Evolutionary conservation across 2,113 vertebrate genomes (phyloP), one percentile per base, ranked within the genome.

Genomic region (Megaptera novaeangliae): DNA sequence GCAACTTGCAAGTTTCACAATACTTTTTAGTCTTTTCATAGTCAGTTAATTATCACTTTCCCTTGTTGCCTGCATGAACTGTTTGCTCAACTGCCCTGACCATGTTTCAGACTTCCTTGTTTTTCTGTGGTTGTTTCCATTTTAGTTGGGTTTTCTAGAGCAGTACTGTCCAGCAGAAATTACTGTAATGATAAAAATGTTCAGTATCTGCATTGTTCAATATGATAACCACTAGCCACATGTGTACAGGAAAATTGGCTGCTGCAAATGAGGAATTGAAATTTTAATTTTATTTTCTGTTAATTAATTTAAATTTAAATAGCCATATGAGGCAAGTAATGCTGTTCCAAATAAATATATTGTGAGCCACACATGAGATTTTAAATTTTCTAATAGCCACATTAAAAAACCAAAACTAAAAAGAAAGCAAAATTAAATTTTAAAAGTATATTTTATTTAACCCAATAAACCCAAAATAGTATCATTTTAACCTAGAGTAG

Each of bases 11-110:
- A 61, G 34, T 85, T 91, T 95, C 39, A 71, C 8, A 72, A 41
- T 17, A 78, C 25, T 23, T 18, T 20, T 94, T 31, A 13, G 90
- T 46, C 57, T 17, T 92, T 85, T 27, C 4, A 15, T 34, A 89
- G 80, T 39, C 96, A 98, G 94, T 93, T 46, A 34, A 5, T 44
- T 80, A 31, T 34, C 20, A 17, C 66, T 95, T 97, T 91, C 36
- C 10, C 0, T 17, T 82, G 2, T 92, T n/a, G n/a, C 57, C 7
- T 96, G 2, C 4, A 88, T 90, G 34, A 27, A 8, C 1, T 83
- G 21, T 95, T 83, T 91, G 10, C 0, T 83, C 41, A 95, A 1
- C 6, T 4, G 1, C 29, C 55, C 41, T 29, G 74, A 82, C 63
- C 1, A 27, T 63, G 0, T 86, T 94, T 91, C 46, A 77, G 49